Conservation (phyloP, 2,113 vertebrate genomes). For the Microtus richardsoni region DNA sequence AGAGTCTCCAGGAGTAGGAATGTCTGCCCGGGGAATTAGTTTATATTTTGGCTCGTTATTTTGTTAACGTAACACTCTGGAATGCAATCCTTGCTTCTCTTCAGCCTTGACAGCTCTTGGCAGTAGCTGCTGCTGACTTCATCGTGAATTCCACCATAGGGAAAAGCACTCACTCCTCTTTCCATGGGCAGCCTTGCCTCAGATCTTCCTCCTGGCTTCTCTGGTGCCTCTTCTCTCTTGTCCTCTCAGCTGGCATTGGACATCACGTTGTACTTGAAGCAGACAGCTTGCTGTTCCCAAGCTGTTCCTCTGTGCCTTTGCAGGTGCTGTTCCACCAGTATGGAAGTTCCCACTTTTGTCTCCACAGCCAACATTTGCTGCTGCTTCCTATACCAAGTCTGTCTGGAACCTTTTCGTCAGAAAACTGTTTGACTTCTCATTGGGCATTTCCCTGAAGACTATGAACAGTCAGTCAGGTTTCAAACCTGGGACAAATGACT, state of each 20-base stretch:
- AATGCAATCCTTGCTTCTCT: conserved; percentile 59
- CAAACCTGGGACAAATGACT: not conserved
- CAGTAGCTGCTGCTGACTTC: conserved; percentile 54
- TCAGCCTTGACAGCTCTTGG: conserved; percentile 74
- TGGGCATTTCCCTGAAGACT: conserved; percentile 9
- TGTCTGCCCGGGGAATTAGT: conserved; percentile 68
- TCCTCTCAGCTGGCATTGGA: not conserved
- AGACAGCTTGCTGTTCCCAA: not conserved
- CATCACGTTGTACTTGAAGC: not conserved
- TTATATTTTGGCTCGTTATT: conserved; percentile 70
- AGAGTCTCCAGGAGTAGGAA: conserved; percentile 61
- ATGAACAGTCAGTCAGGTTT: not conserved
- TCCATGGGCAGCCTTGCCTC: not conserved
- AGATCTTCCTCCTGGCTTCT: not conserved
- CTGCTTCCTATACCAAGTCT: not conserved
- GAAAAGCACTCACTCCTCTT: conserved; percentile 29
- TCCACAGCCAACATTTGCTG: not conserved
- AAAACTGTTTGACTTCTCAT: conserved; percentile 27
- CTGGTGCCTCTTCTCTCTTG: not conserved
- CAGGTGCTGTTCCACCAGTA: not conserved
- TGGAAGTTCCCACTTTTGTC: not conserved
- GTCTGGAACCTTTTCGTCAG: not conserved
- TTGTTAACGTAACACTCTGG: conserved; percentile 62
- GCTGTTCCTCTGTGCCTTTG: not conserved
- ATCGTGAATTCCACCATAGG: conserved; percentile 58